Percentiles rank a stretch among this genome's conserved stretches.
Conservation (phyloP, 2,797 vertebrate species). For the Otus scops region DNA sequence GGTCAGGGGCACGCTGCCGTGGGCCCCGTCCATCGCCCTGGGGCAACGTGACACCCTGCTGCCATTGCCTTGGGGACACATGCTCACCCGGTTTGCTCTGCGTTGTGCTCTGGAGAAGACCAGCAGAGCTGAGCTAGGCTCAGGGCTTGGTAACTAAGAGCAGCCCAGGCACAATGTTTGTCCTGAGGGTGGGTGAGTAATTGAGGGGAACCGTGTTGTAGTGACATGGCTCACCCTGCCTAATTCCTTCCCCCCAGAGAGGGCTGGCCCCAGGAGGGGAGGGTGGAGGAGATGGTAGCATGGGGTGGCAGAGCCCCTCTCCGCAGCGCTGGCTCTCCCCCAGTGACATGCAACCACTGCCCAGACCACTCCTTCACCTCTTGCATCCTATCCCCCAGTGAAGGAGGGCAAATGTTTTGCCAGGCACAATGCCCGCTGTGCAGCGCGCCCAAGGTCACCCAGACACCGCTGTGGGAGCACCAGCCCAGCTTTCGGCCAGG, state of each 20-base stretch:
- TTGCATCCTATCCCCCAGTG: background rate
- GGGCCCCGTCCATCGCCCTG: fast-evolving
- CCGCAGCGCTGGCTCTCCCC: fast-evolving
- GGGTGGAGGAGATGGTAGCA: background rate
- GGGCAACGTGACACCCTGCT: fast-evolving
- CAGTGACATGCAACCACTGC: no score
- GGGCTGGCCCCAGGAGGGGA: background rate
- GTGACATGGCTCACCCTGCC: background rate
- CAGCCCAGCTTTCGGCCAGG: background rate
- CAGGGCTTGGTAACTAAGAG: background rate
- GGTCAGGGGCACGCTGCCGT: fast-evolving
- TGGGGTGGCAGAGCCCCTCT: background rate
- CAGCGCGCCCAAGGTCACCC: background rate
- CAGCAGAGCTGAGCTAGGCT: fast-evolving
- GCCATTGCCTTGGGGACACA: fast-evolving
- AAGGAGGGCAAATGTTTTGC: background rate
- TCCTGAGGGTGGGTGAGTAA: background rate
- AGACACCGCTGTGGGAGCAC: fast-evolving
- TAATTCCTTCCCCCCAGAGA: background rate
- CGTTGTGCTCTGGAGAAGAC: background rate
- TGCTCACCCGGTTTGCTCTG: fast-evolving
- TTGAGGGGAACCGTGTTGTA: background rate
- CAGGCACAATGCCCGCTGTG: fast-evolving
- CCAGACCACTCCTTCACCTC: background rate
- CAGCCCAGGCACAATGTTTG: background rate